Evolutionary conservation across 2,113 vertebrate genomes (phyloP).

Genomic region (Apteryx mantelli): DNA sequence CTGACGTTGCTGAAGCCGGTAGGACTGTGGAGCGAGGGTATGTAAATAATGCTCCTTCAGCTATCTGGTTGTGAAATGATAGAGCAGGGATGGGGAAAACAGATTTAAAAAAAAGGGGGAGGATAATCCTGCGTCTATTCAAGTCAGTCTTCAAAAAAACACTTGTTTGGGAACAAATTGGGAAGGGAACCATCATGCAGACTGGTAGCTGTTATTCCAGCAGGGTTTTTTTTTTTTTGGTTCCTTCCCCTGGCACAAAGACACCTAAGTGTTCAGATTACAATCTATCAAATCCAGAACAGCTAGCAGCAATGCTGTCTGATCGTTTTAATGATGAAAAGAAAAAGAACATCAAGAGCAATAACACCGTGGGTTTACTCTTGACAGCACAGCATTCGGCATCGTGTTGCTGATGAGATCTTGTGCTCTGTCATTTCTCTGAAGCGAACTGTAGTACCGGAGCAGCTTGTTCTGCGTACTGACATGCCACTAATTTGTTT

Average conservation of each 20-base stretch:
- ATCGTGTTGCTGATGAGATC: not conserved
- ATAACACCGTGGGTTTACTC: not conserved
- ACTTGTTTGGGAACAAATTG: not conserved
- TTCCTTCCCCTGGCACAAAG: not conserved
- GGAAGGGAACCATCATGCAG: not conserved
- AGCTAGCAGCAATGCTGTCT: not conserved
- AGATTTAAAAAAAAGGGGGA: not conserved
- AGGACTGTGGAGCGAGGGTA: not conserved
- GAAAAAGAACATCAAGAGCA: fast-evolving
- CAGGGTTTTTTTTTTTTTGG: not conserved
- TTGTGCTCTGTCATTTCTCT: not conserved
- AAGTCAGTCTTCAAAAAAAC: not conserved
- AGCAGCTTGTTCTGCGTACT: not conserved
- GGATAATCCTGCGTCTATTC: not conserved
- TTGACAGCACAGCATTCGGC: not conserved
- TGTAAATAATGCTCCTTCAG: not conserved
- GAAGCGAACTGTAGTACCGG: not conserved
- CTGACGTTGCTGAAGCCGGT: not conserved
- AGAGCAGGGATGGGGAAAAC: not conserved
- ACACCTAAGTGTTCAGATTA: not conserved
- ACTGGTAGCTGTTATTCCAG: not conserved
- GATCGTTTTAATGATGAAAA: not conserved
- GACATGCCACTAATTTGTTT: not conserved
- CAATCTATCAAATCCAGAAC: not conserved
- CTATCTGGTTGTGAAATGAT: not conserved